Conservation (phyloP, 2,797 vertebrate species). For the Sebastes oblongus region DNA sequence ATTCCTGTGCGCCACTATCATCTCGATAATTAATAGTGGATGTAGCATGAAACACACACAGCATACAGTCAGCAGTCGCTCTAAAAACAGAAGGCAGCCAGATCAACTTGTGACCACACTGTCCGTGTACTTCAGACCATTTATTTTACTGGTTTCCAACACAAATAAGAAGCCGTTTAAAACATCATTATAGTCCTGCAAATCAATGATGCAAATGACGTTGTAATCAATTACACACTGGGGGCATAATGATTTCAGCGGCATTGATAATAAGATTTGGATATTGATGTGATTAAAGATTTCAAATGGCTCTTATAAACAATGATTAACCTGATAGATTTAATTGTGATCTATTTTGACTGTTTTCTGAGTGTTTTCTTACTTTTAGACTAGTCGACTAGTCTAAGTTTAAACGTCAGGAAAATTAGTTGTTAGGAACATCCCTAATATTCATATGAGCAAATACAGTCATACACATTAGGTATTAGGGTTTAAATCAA, state of each 20-base stretch:
- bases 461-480: background rate
- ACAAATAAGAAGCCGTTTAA: background rate
- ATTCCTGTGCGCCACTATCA: no score
- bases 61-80: background rate
- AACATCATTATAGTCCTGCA: background rate
- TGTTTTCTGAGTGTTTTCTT: background rate
- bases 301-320: background rate
- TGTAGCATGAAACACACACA: no score
- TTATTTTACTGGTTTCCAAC: background rate
- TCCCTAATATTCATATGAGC: background rate
- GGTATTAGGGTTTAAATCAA: background rate
- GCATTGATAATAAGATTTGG: background rate
- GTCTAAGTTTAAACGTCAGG: background rate
- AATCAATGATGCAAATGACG: no score
- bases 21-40: no score
- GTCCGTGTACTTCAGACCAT: no score
- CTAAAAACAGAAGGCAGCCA: no score
- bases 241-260: no score
- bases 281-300: background rate
- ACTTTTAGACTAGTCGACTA: background rate
- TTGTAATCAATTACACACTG: no score
- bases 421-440: background rate
- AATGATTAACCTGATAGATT: background rate
- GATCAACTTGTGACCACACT: no score
- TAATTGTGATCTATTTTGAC: background rate